Base-by-base conservation (phyloP, 1,140 invertebrate genomes). In the Ips typographus region DNA sequence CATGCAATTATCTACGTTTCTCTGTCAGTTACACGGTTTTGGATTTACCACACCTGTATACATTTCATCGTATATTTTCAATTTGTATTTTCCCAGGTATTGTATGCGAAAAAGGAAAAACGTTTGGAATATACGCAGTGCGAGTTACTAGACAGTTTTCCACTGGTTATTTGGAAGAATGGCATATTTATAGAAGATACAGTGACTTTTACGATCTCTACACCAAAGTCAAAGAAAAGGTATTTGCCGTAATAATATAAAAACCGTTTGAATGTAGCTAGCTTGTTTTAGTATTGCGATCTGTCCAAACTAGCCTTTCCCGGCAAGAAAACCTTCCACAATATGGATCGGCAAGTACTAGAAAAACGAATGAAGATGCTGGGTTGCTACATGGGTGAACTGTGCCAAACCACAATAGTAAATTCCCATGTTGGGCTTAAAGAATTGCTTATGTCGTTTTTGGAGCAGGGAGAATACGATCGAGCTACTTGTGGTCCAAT, bases 291-390 rank as follows among this genome's bases (percentile, higher is more conserved):
- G 88, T 96, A 89, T 85, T 88, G 90, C 58, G 89, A 92, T 79
- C 78, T 97, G 2, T 85, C 86, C 2, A 91, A 89, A 74, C 81
- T 97, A 38, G 84, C 88, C 38, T 95, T 98, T 77, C 95, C 95
- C 7, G 92, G 90, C 0, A 98, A 98, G 80, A 96, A 95, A 77
- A 90, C 95, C 22, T 94, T 98, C 77, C 94, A 96, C 73, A 98
- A 97, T 79, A 93, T 94, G 79, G 94, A 94, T 64, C 83, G 93
- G 55, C 83, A 89, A 4, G 94, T 98, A 51, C 79, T 98, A 51
- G 94, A 98, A 78, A 90, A 89, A 75, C 83, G 95, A 41, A 94
- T 93, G 85, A 85, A 88, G 65, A 91, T 93, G 83, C 80, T 98
- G 3, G 94, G 96, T 78, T 85, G 85, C 42, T 98, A 96, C 83